Evolutionary conservation across 2,888 invertebrate genomes (phyloP).

Genomic region (Agonopterix heracliana): DNA sequence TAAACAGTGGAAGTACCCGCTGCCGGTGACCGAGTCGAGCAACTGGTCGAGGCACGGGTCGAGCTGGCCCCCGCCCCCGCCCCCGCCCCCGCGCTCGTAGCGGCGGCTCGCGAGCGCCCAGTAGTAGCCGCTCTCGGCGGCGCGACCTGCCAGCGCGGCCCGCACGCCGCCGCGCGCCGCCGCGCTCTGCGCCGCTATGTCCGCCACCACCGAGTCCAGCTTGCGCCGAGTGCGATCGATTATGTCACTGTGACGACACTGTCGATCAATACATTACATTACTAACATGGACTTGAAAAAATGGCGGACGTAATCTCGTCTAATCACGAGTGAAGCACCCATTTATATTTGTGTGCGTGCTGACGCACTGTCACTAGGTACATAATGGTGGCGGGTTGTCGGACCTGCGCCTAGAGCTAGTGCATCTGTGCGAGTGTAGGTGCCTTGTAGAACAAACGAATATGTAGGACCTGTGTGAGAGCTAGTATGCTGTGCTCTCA

Average conservation of each 20-base stretch:
- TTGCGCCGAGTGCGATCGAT: conserved; percentile 26
- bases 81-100: not conserved
- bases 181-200: conserved; percentile 19
- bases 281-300: no score
- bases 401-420: no score
- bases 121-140: conserved; percentile 11
- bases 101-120: not conserved
- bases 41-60: not conserved
- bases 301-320: no score
- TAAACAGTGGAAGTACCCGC: conserved; percentile 7
- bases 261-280: no score
- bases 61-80: not conserved
- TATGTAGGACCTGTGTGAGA: no score
- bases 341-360: no score
- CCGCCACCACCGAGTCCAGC: conserved; percentile 20
- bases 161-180: not conserved
- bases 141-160: conserved; percentile 6
- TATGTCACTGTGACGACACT: conserved; percentile 43
- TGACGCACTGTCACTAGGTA: no score
- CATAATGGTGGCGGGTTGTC: no score
- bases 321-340: no score
- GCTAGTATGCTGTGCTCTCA: no score
- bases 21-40: conserved; percentile 3
- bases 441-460: no score
- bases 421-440: no score